phyloP scores from a whole-genome alignment of 2,113 vertebrate genomes.

The Dasyurus viverrinus region DNA sequence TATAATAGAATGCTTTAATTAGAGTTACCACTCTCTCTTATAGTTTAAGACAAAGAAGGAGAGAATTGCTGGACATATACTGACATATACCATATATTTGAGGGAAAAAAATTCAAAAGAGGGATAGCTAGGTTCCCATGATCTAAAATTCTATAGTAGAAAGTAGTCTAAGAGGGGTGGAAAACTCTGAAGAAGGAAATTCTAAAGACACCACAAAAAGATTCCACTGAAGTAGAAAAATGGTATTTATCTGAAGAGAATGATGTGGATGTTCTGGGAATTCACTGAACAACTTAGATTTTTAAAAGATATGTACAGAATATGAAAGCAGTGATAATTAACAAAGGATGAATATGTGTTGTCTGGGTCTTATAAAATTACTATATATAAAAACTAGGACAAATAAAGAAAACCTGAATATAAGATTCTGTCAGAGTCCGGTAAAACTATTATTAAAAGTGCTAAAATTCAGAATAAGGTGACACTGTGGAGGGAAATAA shows the following conservation, averaged over 20 bases:
- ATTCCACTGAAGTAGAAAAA: neutral
- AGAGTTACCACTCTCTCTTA: neutral
- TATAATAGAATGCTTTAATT: neutral
- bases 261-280: neutral
- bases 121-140: neutral
- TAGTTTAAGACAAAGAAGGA: neutral
- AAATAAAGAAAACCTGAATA: neutral
- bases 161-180: neutral
- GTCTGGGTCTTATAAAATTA: neutral
- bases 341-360: neutral
- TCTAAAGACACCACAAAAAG: neutral
- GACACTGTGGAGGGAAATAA: neutral
- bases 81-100: neutral
- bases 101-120: neutral
- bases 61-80: neutral
- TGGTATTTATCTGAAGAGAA: neutral
- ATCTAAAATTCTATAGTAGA: neutral
- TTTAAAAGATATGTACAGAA: neutral
- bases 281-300: neutral
- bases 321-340: neutral
- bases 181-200: neutral
- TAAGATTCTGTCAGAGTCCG: neutral
- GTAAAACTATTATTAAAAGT: neutral
- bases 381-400: neutral
- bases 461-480: neutral